Base-by-base conservation (phyloP, 2,113 vertebrate genomes). In the Chaetodon trifascialis region DNA sequence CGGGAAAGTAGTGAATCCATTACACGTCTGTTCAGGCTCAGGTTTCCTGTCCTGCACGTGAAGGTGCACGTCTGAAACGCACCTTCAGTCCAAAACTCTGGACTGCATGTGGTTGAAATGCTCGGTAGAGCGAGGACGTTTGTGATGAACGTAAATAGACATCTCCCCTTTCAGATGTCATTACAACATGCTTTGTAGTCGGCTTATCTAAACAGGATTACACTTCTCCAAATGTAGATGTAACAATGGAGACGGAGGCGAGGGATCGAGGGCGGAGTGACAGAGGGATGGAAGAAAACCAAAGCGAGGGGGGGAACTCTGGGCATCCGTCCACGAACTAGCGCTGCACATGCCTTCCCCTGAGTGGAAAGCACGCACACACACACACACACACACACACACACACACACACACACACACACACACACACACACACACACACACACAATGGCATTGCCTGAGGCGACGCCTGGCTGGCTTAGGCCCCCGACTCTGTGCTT, bases 401-500 rank as follows among this genome's bases (percentile, higher is more conserved):
- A n/a, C n/a, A 64, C 74, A 60, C 25, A 46, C 69, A 78, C 54
- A 14, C 56, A 40, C 68, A 76, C 62, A 4, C 71, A 68, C 34
- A 73, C 60, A 83, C 21, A 51, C 64, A 56, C 65, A 62, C 73
- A 58, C 30, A 47, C 70, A 77, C 49, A 15, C 58, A 69, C 30
- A 64, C 68, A 83, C 51, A 88, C 85, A 60, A 70, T 82, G 84
- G 70, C 87, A 73, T 62, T 3, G 87, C 89, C 89, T 40, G 25
- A 5, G 89, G 91, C 89, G 42, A 16, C 49, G 84, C 86, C 76
- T 79, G 83, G 70, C 80, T 79, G 83, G 65, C 73, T 72, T 3
- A 70, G 75, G 58, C 52, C 86, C 59, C 67, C 14, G 56, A 69
- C 78, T 83, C 80, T 76, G 49, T 72, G 83, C 86, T 11, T 66